These are phyloP conservation scores for Nothobranchius furzeri DNA, from an alignment of 2,113 vertebrate genomes.

Conservation along the genomic window DNA sequence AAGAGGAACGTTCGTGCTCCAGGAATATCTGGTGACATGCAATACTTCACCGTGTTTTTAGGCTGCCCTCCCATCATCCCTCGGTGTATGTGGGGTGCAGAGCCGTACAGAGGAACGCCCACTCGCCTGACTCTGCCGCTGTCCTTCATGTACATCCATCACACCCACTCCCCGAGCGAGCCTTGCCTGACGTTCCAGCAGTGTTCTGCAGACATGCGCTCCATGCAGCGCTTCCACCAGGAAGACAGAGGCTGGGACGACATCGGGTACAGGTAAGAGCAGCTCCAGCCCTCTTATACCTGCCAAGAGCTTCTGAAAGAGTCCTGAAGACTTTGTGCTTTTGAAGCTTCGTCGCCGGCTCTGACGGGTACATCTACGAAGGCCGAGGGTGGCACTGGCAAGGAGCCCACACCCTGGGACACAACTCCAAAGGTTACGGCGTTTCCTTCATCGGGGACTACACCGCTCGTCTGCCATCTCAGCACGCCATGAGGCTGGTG, in stretches of 20 bases:
- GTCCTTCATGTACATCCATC: constrained; percentile 85
- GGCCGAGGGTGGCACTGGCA: constrained; percentile 87
- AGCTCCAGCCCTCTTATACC: no score
- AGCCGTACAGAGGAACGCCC: constrained; percentile 83
- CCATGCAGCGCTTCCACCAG: constrained; percentile 91
- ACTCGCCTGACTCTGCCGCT: constrained; percentile 76
- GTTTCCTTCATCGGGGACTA: constrained; percentile 87
- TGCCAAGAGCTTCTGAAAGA: no score
- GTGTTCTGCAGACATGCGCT: constrained; percentile 82
- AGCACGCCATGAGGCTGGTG: constrained; percentile 72
- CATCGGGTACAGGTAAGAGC: constrained; percentile 88
- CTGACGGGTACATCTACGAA: constrained; percentile 87
- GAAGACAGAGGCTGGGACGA: constrained; percentile 82
- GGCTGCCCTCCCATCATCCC: constrained; percentile 86
- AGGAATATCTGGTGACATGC: no score
- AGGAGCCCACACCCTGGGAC: constrained; percentile 86
- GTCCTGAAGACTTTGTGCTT: not conserved
- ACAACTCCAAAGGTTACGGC: constrained; percentile 86
- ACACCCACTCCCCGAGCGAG: constrained; percentile 77
- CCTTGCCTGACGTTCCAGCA: constrained; percentile 80
- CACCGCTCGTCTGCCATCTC: constrained; percentile 63
- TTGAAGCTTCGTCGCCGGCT: constrained; percentile 86
- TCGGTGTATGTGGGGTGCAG: constrained; percentile 87
- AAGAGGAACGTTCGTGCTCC: not conserved
- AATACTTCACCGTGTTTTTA: constrained; percentile 39